phyloP scores from a whole-genome alignment of 2,797 vertebrate species.

The Pachyuromys duprasi region DNA sequence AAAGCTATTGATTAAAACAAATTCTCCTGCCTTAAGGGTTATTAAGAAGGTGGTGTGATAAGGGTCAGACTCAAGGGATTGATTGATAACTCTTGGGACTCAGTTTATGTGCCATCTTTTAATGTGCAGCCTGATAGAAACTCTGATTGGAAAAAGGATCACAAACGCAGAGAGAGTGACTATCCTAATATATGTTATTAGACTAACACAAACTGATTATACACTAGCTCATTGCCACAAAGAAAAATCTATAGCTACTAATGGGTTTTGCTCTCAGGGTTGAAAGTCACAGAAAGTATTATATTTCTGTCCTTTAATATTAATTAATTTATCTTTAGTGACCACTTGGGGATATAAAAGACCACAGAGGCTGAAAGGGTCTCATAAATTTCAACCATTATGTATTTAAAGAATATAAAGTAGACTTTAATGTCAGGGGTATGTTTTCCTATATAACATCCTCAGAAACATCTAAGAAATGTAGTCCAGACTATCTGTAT shows the following conservation, averaged over 20 bases:
- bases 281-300: conserved; percentile 73
- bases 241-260: conserved; percentile 76
- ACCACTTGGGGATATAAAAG: conserved; percentile 58
- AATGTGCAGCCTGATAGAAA: conserved; percentile 28
- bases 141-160: conserved; percentile 37
- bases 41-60: conserved; percentile 3
- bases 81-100: conserved; percentile 39
- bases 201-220: conserved; percentile 69
- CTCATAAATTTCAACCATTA: conserved; percentile 63
- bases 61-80: conserved; percentile 37
- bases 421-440: neutral
- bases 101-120: conserved; percentile 24
- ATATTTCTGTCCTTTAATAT: conserved; percentile 72
- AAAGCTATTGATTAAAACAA: conserved; percentile 53
- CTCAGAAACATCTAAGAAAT: conserved; percentile 5
- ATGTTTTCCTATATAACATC: conserved; percentile 39
- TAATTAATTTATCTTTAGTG: conserved; percentile 73
- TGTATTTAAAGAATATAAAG: conserved; percentile 66
- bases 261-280: conserved; percentile 71
- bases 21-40: conserved; percentile 36
- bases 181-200: conserved; percentile 33
- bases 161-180: conserved; percentile 11
- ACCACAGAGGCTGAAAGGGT: conserved; percentile 55
- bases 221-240: conserved; percentile 45
- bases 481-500: neutral